Evolutionary conservation across 2,797 vertebrate species (phyloP).

Genomic region (Malurus splendens): DNA sequence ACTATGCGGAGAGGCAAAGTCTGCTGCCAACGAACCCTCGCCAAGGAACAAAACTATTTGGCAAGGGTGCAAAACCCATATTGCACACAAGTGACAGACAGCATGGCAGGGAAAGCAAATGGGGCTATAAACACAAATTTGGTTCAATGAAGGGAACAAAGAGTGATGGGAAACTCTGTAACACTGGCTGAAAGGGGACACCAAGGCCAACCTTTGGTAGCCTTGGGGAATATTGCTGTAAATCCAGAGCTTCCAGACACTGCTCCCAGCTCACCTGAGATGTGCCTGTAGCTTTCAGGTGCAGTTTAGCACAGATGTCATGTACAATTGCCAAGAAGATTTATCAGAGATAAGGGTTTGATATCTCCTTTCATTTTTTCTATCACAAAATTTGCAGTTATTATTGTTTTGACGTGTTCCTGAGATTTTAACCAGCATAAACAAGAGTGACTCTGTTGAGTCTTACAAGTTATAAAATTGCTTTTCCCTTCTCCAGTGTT

Average conservation of each 20-base stretch:
- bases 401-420: not conserved
- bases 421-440: not conserved
- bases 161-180: not conserved
- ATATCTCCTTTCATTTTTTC: not conserved
- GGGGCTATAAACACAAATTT: not conserved
- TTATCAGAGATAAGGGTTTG: not conserved
- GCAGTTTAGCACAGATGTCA: not conserved
- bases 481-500: not conserved
- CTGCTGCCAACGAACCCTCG: not conserved
- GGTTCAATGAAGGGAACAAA: not conserved
- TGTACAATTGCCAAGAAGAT: not conserved
- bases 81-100: not conserved
- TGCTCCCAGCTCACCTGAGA: not conserved
- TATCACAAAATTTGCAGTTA: not conserved
- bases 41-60: slow-evolving; percentile 30
- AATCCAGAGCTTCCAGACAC: not conserved
- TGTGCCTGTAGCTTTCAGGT: not conserved
- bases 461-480: not conserved
- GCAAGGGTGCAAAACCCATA: slow-evolving; percentile 17
- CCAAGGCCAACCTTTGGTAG: not conserved
- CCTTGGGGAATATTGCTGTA: not conserved
- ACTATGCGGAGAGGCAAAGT: not conserved
- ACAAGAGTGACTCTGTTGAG: not conserved
- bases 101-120: slow-evolving; percentile 9
- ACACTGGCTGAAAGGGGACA: not conserved